Base-by-base conservation (phyloP, 1,140 invertebrate genomes). In the Dufourea novaeangliae region DNA sequence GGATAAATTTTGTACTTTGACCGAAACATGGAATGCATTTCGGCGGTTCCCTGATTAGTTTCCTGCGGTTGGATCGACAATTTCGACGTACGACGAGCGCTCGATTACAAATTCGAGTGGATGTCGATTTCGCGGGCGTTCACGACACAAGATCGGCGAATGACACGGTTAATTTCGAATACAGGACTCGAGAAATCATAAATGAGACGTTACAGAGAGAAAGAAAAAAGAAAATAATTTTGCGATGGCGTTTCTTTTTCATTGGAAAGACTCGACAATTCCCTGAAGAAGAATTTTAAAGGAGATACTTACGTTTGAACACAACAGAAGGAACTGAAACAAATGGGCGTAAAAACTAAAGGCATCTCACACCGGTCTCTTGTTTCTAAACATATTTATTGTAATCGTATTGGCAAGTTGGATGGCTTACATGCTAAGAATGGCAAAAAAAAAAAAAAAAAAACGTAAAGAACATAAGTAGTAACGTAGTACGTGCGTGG, bases 381-480 rank as follows among this genome's bases (percentile, higher is more conserved):
- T 84, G 69, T 85, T 91, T 90, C 86, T 87, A 92, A 57, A 91
- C 86, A 87, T 90, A 88, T 92, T 91, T 92, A 91, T 91, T 92
- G 78, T 90, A 88, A 81, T 82, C 46, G 84, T 90, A 90, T 90
- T 91, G 91, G 91, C 91, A 92, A 92, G 89, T 90, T 89, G 86
- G 80, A 88, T 89, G 86, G 84, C 91, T 92, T 91, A 91, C 87
- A 90, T 86, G 70, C 88, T 90, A 91, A 90, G 62, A 90, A 88
- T 87, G 83, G 80, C 84, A 90, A 84, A 89, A 89, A 89, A 84
- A 89, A 87, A 88, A 82, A 87, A 87, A 82, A 63, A 57, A 75
- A 59, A 69, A 59, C 59, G 46, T 81, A 83, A 78, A 86, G 77
- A 90, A 89, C 80, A 59, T 78, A 82, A 88, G 74, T 85, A 85